Base-by-base conservation (phyloP, 2,888 invertebrate genomes). In the Emmelina monodactyla region DNA sequence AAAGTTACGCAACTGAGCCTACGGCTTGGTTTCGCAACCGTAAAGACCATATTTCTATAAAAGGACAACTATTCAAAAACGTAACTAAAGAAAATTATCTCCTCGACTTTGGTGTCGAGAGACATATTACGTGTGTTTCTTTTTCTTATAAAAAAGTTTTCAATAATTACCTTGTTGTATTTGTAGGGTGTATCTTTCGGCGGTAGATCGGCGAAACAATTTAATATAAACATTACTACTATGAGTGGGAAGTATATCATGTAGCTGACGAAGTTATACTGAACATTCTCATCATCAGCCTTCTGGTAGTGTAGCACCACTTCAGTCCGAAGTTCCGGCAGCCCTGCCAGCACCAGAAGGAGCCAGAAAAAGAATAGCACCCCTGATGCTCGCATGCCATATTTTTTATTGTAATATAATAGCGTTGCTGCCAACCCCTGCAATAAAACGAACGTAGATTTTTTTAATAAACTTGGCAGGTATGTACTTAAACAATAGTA, bases 281-380 rank as follows among this genome's bases (percentile, higher is more conserved):
- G 81, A 4, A 82, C 82, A 58, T 84, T 84, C 11, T 83, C 78
- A 36, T 81, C 80, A 5, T 81, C 72, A 6, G 62, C 63, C n/a
- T 66, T 53, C 14, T 62, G 55, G 10, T 65, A 55, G 34, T 70
- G 66, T 14, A 65, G 61, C 9, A 62, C 40, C 1, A 83, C 72
- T 61, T 88, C 86, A 13, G 88, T 85, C 50, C 92, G 83, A 48
- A 91, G 88, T 46, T 90, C 88, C 1, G 92, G 82, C 38, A 88
- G 72, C 2, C 91, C 91, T 30, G 87, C 87, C 16, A 95, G 15
- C 0, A 84, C 76, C 36, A 92, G 64, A 1, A 94, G 57, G 13
- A 95, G 76, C 96, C 97, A 97, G 71, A 97, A 97, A 45, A 94
- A 70, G 70, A 95, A 97, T 39, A 94, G 79, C 34, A 92, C 83